These are phyloP conservation scores for Phoebastria nigripes DNA, from an alignment of 2,797 vertebrate species.

Conservation along the genomic window DNA sequence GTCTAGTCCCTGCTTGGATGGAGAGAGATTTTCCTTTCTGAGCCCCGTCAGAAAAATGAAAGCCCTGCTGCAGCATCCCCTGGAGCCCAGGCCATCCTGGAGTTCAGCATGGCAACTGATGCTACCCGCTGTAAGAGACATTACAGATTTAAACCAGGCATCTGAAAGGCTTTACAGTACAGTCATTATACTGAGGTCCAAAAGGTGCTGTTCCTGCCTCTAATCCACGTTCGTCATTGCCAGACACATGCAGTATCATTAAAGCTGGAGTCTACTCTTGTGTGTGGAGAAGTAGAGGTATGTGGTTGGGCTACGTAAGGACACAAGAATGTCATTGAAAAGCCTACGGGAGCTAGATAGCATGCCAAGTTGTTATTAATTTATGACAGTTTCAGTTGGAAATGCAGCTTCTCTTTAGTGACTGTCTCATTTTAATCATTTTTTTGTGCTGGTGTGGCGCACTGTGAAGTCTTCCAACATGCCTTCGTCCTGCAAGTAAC, in stretches of 20 bases:
- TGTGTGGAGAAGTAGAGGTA: not conserved
- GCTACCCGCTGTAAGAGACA: not conserved
- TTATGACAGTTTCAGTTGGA: not conserved
- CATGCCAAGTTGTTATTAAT: not conserved
- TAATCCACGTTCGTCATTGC: not conserved
- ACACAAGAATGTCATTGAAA: not conserved
- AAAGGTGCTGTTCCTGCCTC: not conserved
- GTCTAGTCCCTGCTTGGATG: not conserved
- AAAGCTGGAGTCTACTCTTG: not conserved
- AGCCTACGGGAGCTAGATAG: not conserved
- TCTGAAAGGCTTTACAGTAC: not conserved
- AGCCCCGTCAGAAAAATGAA: not conserved
- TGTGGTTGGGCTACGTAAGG: not conserved
- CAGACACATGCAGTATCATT: not conserved
- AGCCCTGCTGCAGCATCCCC: not conserved
- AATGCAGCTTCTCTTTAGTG: not conserved
- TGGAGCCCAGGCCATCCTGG: not conserved
- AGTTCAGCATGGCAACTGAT: not conserved
- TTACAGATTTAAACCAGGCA: not conserved
- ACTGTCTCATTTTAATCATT: not conserved
- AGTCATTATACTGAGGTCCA: not conserved
- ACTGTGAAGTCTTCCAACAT: not conserved
- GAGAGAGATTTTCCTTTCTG: not conserved
- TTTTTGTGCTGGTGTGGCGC: not conserved
- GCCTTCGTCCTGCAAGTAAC: slow-evolving; percentile 11